A percentile compares a stretch with the other conserved stretches of the same genome.
Conservation (phyloP, 2,888 invertebrate genomes). For the Ephialtes manifestator region DNA sequence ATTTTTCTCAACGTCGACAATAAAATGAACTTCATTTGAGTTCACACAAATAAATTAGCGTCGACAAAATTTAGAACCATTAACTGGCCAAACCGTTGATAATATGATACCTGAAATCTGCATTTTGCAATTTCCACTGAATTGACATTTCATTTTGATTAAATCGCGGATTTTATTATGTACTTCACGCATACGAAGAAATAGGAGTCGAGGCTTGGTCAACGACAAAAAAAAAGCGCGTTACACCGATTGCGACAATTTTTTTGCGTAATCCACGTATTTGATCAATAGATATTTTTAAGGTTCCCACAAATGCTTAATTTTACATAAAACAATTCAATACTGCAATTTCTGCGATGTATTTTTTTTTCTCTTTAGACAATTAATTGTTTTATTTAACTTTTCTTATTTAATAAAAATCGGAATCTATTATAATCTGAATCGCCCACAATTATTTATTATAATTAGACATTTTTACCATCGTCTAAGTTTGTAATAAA, state of each 20-base stretch:
- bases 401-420: too few species aligned
- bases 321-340: neutral
- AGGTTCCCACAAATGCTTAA: neutral
- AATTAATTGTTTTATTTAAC: too few species aligned
- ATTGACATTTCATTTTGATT: neutral
- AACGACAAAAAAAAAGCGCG: neutral
- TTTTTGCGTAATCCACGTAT: neutral
- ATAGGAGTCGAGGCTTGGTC: neutral
- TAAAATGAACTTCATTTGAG: slow-evolving; percentile 1
- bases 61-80: neutral
- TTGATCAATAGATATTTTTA: neutral
- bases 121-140: neutral
- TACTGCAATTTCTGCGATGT: neutral
- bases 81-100: neutral
- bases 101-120: neutral
- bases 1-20: neutral
- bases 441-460: too few species aligned
- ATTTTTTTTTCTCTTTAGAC: neutral
- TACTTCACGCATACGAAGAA: neutral
- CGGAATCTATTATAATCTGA: too few species aligned
- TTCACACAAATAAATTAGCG: neutral
- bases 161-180: neutral
- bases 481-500: too few species aligned
- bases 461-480: too few species aligned
- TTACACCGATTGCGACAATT: neutral